Evolutionary conservation across 2,797 vertebrate species (phyloP).

Genomic region (Pangasius larnaudii): DNA sequence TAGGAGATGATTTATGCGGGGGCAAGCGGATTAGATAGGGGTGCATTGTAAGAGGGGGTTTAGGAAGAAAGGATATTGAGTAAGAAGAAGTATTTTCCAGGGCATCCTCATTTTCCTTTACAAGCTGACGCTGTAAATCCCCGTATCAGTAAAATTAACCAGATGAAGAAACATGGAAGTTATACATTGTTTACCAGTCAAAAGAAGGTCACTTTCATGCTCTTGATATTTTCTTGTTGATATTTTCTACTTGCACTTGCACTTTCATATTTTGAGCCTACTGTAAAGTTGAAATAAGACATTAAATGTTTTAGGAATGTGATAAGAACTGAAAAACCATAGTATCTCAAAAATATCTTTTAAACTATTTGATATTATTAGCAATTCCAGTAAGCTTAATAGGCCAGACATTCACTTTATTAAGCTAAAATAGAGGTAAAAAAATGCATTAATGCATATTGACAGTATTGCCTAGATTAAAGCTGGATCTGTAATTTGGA

Average conservation of each 20-base stretch:
- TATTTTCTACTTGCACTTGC: background rate
- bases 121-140: conserved; percentile 8
- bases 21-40: conserved; percentile 11
- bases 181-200: conserved; percentile 5
- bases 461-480: background rate
- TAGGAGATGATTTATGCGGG: conserved; percentile 21
- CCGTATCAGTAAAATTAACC: background rate
- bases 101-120: background rate
- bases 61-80: background rate
- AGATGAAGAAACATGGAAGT: background rate
- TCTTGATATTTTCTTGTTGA: background rate
- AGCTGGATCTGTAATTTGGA: conserved; percentile 14
- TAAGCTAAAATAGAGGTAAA: background rate
- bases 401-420: background rate
- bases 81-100: background rate
- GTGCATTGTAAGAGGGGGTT: conserved; percentile 12
- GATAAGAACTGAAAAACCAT: background rate
- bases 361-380: background rate
- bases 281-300: background rate
- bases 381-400: background rate
- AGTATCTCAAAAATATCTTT: background rate
- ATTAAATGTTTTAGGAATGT: background rate
- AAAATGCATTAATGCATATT: background rate
- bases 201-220: background rate
- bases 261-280: background rate